phyloP scores from a whole-genome alignment of 2,888 invertebrate species.

The Cecidostiba fungosa region DNA sequence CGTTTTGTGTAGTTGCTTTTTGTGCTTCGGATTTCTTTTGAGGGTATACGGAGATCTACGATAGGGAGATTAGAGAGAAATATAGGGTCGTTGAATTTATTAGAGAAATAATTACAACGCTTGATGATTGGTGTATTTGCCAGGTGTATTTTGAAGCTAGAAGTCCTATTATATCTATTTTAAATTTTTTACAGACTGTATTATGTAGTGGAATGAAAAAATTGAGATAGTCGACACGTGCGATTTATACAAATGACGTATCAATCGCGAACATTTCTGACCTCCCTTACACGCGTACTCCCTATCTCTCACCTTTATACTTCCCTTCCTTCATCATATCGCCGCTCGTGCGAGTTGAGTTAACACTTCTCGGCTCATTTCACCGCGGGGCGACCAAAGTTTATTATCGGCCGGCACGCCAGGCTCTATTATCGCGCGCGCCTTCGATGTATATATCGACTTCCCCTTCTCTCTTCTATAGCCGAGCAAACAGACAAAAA shows the following conservation, averaged over 20 bases:
- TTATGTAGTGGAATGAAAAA: no score
- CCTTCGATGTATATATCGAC: slow-evolving; percentile 5
- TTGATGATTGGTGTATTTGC: no score
- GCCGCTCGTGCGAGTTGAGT: background rate
- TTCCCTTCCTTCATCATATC: background rate
- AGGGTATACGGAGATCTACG: background rate
- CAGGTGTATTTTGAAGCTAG: no score
- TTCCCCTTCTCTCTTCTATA: background rate
- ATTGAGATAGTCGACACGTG: no score
- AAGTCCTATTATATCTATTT: no score
- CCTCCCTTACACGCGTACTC: background rate
- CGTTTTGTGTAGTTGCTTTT: background rate
- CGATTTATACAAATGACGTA: background rate
- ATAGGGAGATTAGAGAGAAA: slow-evolving; percentile 4
- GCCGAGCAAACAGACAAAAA: slow-evolving; percentile 35
- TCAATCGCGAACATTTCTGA: background rate
- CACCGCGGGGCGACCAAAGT: slow-evolving; percentile 32
- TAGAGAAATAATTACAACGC: background rate
- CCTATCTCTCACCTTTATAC: background rate
- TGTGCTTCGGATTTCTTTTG: background rate
- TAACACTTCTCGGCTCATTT: slow-evolving; percentile 31
- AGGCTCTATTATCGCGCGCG: slow-evolving; percentile 7
- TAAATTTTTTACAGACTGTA: no score
- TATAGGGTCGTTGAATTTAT: slow-evolving; percentile 13
- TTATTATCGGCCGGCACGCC: slow-evolving; percentile 51